Conservation (phyloP, 2,888 invertebrate genomes). For the Anthophora plumipes region DNA sequence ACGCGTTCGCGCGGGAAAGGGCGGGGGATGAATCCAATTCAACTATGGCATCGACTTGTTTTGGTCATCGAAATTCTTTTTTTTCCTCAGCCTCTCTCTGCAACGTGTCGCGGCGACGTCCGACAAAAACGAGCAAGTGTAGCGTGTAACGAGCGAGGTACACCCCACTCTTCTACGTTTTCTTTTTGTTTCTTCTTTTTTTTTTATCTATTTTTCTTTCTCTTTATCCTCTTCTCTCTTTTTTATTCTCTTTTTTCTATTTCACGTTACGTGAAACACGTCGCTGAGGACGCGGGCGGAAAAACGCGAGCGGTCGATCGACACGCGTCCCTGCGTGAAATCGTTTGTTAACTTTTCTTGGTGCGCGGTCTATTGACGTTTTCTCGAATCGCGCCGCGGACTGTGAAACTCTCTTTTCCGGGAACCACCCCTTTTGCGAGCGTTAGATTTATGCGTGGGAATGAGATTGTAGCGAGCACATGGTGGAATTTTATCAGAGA, state of each 20-base stretch:
- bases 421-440: not conserved
- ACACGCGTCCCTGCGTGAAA: slow-evolving; percentile 52
- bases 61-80: slow-evolving; percentile 57
- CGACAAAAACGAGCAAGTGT: slow-evolving; percentile 59
- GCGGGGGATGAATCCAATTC: slow-evolving; percentile 36
- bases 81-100: slow-evolving; percentile 7
- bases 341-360: slow-evolving; percentile 65
- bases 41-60: slow-evolving; percentile 56
- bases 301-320: slow-evolving; percentile 33
- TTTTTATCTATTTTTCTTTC: slow-evolving; percentile 27
- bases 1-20: slow-evolving; percentile 30
- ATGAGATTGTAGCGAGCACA: too few relatives aligned
- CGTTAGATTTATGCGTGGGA: not conserved
- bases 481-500: not conserved
- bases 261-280: slow-evolving; percentile 40
- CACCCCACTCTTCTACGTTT: slow-evolving; percentile 17
- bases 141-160: slow-evolving; percentile 61
- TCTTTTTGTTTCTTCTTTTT: slow-evolving; percentile 18
- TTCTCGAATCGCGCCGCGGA: slow-evolving; percentile 16
- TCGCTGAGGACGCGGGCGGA: not conserved
- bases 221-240: slow-evolving; percentile 10
- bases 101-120: slow-evolving; percentile 46
- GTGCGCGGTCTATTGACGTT: slow-evolving; percentile 19
- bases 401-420: not conserved
- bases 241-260: slow-evolving; percentile 34